Conservation (phyloP, 2,888 invertebrate species). For the Drosophila affinis region DNA sequence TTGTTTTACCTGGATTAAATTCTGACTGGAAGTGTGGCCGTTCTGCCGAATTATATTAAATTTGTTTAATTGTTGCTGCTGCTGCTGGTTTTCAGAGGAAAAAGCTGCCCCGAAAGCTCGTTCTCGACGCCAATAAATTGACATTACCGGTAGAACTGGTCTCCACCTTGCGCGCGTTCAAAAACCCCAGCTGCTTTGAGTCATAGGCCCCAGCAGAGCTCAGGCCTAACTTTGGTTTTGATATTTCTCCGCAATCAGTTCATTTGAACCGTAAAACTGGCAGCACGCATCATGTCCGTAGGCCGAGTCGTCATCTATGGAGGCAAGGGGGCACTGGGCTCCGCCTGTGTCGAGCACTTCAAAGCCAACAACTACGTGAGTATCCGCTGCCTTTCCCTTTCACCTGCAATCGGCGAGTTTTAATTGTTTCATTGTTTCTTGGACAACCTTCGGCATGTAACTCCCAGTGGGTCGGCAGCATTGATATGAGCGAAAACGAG, state of each 20-base stretch:
- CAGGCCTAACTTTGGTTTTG: conserved; percentile 6
- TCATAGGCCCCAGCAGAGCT: conserved; percentile 10
- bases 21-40: no score
- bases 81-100: not conserved
- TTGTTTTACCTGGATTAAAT: no score
- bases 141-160: conserved; percentile 44
- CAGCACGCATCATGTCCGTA: conserved; percentile 84
- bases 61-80: no score
- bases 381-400: conserved; percentile 53
- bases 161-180: conserved; percentile 13
- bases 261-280: conserved; percentile 56
- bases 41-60: no score
- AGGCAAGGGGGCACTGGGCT: conserved; percentile 97
- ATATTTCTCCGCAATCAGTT: conserved; percentile 19
- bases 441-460: not conserved
- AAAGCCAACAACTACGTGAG: conserved; percentile 94
- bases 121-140: conserved; percentile 20
- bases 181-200: conserved; percentile 32
- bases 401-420: conserved; percentile 16
- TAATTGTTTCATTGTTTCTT: conserved; percentile 11
- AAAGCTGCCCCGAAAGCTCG: conserved; percentile 26
- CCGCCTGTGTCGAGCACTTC: conserved; percentile 93
- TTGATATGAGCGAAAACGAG: conserved; percentile 93
- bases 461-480: conserved; percentile 92
- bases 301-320: conserved; percentile 96